These are phyloP conservation scores for Chorisops tibialis DNA, from an alignment of 2,888 invertebrate genomes.

Conservation along the genomic window DNA sequence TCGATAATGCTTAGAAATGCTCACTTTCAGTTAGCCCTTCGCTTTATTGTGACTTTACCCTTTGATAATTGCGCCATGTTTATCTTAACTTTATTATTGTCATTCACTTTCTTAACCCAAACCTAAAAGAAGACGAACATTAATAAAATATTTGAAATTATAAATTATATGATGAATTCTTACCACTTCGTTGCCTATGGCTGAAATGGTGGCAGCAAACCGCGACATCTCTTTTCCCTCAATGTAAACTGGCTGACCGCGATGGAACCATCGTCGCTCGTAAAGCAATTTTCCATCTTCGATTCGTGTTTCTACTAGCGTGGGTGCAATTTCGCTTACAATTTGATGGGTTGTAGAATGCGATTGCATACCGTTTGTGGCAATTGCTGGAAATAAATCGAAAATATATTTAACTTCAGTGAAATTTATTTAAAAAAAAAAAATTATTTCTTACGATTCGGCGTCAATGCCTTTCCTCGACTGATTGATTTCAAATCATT, in stretches of 20 bases:
- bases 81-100: conserved; percentile 77
- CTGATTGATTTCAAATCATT: conserved; percentile 79
- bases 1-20: no score
- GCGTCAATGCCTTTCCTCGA: conserved; percentile 57
- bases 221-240: conserved; percentile 83
- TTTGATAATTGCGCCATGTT: conserved; percentile 79
- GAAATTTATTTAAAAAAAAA: background rate
- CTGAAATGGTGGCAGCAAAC: conserved; percentile 85
- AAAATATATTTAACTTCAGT: conserved; percentile 9
- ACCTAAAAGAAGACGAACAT: conserved; percentile 61
- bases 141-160: background rate
- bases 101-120: conserved; percentile 81
- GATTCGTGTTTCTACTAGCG: conserved; percentile 76
- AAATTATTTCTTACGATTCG: conserved; percentile 52
- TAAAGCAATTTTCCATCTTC: conserved; percentile 93
- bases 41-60: conserved; percentile 83
- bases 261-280: conserved; percentile 92
- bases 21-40: conserved; percentile 68
- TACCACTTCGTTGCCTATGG: conserved; percentile 87
- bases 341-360: conserved; percentile 42
- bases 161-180: conserved; percentile 40
- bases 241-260: conserved; percentile 88
- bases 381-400: conserved; percentile 47
- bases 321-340: conserved; percentile 49
- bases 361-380: conserved; percentile 48